A percentile compares a stretch with the other conserved stretches of the same genome.
These are phyloP conservation scores for Thereva unica DNA, from an alignment of 2,888 invertebrate genomes.

Conservation along the genomic window DNA sequence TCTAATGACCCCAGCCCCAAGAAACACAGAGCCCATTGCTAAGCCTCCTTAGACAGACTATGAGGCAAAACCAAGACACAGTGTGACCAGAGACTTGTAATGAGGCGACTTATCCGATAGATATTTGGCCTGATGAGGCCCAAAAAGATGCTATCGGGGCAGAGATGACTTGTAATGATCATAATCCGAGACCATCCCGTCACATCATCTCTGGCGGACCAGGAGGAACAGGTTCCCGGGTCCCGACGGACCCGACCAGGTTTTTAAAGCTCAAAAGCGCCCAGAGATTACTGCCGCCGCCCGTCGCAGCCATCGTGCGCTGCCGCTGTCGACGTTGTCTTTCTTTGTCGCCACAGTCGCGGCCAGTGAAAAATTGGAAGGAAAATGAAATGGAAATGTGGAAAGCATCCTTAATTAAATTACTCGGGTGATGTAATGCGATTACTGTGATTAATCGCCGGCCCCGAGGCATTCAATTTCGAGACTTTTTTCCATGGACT, in stretches of 20 bases:
- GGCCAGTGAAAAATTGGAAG: slow-evolving; percentile 11
- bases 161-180: slow-evolving; percentile 27
- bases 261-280: neutral
- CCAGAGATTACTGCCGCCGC: slow-evolving; percentile 5
- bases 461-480: slow-evolving; percentile 15
- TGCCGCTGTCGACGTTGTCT: neutral
- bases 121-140: slow-evolving; percentile 22
- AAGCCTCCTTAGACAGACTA: slow-evolving; percentile 9
- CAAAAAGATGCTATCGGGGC: slow-evolving; percentile 10
- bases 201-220: neutral
- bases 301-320: neutral
- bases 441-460: slow-evolving; percentile 30
- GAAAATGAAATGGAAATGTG: slow-evolving; percentile 29
- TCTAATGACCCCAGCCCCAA: slow-evolving; percentile 31
- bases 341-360: neutral
- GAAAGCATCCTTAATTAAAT: slow-evolving; percentile 35
- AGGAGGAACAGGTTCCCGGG: slow-evolving; percentile 1
- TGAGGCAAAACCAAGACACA: neutral
- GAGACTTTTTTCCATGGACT: slow-evolving; percentile 3
- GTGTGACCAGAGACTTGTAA: slow-evolving; percentile 18
- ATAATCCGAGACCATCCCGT: slow-evolving; percentile 15
- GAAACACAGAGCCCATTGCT: slow-evolving; percentile 9
- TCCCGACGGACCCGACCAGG: neutral
- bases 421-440: slow-evolving; percentile 27
- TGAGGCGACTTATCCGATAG: slow-evolving; percentile 32